Conservation (phyloP, 2,113 vertebrate genomes). For the Thinocorus orbignyianus region DNA sequence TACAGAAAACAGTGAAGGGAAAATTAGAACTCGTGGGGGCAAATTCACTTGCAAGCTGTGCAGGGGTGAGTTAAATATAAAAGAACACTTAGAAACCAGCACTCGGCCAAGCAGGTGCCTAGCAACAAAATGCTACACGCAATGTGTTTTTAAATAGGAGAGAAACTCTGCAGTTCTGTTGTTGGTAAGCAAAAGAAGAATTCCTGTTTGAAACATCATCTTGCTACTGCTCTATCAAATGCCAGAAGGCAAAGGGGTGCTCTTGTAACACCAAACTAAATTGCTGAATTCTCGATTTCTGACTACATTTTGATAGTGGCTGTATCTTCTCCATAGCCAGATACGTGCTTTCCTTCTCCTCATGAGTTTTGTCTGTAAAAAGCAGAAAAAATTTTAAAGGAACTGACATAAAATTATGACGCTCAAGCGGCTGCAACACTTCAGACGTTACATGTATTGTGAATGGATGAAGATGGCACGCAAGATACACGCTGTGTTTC, state of each 20-base stretch:
- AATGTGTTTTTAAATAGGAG: conserved; percentile 11
- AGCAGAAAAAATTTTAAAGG: neutral
- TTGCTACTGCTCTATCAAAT: neutral
- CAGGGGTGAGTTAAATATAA: conserved; percentile 49
- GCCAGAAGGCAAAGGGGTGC: neutral
- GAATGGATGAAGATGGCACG: neutral
- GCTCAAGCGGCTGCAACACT: neutral
- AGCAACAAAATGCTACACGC: conserved; percentile 62
- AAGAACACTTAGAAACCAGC: conserved; percentile 25
- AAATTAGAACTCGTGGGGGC: neutral
- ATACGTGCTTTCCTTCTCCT: neutral
- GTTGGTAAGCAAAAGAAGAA: neutral
- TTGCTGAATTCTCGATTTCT: neutral
- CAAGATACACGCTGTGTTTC: fast-evolving
- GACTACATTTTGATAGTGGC: fast-evolving
- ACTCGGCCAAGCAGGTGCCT: conserved; percentile 34
- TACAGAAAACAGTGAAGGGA: neutral
- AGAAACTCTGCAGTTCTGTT: neutral
- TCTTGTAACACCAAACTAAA: neutral
- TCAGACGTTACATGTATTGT: fast-evolving
- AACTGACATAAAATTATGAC: neutral
- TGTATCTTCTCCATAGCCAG: neutral
- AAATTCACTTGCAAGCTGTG: conserved; percentile 32
- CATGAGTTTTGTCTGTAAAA: neutral
- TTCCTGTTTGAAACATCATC: neutral